Evolutionary conservation across 2,113 vertebrate species (phyloP), one percentile per base, ranked within the genome.

Genomic region (Zosterops japonicus): DNA sequence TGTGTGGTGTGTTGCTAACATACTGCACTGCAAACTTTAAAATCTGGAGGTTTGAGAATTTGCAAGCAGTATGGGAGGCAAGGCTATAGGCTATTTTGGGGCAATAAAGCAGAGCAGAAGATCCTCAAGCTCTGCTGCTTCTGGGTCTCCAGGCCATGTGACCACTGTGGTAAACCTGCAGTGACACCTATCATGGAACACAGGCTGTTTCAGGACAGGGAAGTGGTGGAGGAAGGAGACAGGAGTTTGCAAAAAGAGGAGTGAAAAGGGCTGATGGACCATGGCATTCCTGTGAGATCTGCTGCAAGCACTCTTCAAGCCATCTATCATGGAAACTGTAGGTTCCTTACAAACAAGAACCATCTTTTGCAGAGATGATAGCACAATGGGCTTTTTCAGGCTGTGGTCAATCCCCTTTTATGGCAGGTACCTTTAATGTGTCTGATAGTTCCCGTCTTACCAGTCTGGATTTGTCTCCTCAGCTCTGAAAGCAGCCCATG

Each of bases 151-250:
- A 69, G 16, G 31, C 60, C 29, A 6, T 1, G 4, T 57, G 28
- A 20, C 24, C 35, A 13, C 1, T 1, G 12, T 41, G 39, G 19
- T 42, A 68, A 76, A 84, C 52, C n/a, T 53, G 6, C 31, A 41
- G 35, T 29, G 39, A 47, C 19, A 35, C 4, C 0, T 0, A 0
- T 31, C 33, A 12, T 1, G 2, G 29, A n/a, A 13, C 6, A 44
- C 1, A 3, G 36, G 14, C 50, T 52, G 27, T 35, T 76, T 72
- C 44, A 35, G 53, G 18, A 10, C n/a, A n/a, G 24, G 33, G 22
- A 64, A 64, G 14, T 0, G 1, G 14, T 47, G 27, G 14, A 75
- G 28, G 31, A 77, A 53, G 31, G n/a, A 68, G 23, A 52, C 14
- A 67, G 19, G 15, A 59, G 11, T 15, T 25, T 60, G 31, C 22